These are phyloP conservation scores for Dipodomys stephensi DNA, from an alignment of 2,113 vertebrate genomes.

Conservation along the genomic window DNA sequence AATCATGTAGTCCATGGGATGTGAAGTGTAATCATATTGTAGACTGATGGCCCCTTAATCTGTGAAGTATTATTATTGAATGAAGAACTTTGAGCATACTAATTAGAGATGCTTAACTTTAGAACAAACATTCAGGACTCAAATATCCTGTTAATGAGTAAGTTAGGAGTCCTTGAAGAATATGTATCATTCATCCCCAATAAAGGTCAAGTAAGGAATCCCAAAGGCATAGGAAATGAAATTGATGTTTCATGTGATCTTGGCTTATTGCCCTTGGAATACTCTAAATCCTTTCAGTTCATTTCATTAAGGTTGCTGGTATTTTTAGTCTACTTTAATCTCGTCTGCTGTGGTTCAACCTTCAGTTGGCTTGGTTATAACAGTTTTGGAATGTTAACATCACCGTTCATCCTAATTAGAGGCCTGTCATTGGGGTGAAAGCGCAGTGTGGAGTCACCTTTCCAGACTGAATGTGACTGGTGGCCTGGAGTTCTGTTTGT, in stretches of 20 bases:
- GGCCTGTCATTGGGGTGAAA: slow-evolving; percentile 7
- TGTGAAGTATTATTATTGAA: neutral
- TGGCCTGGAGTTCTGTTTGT: neutral
- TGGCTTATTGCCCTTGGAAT: slow-evolving; percentile 53
- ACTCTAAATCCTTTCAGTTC: slow-evolving; percentile 63
- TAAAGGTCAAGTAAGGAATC: slow-evolving; percentile 26
- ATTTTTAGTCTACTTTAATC: slow-evolving; percentile 63
- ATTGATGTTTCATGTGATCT: slow-evolving; percentile 14
- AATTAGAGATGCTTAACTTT: slow-evolving; percentile 33
- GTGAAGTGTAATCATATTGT: too few relatives aligned
- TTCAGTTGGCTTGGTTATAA: slow-evolving; percentile 33
- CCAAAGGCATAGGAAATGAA: slow-evolving; percentile 50
- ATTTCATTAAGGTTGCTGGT: slow-evolving; percentile 54
- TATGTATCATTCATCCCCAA: neutral
- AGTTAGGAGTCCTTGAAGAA: neutral
- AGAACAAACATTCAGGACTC: slow-evolving; percentile 18
- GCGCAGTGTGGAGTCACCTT: neutral
- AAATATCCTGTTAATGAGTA: neutral
- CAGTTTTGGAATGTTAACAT: slow-evolving; percentile 34
- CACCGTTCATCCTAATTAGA: slow-evolving; percentile 53
- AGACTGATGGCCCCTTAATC: neutral
- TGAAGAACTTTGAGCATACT: neutral
- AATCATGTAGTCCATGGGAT: neutral
- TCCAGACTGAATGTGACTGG: slow-evolving; percentile 10
- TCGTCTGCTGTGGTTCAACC: slow-evolving; percentile 35